Evolutionary conservation across 2,888 invertebrate genomes (phyloP).

Genomic region (Spodoptera littoralis): DNA sequence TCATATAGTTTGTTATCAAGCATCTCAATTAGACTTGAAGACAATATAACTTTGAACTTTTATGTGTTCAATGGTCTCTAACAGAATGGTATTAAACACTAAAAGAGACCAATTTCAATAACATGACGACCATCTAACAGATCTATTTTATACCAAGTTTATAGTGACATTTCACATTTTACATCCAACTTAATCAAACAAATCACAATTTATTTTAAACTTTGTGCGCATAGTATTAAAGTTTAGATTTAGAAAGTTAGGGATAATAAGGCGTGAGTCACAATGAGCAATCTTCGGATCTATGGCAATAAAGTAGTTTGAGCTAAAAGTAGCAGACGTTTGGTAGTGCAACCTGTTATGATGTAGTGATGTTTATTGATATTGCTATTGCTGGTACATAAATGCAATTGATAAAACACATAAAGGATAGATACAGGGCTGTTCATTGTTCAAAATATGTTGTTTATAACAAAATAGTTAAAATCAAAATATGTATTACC

Average conservation of each 20-base stretch:
- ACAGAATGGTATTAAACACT: slow-evolving; percentile 14
- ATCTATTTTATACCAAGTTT: slow-evolving; percentile 14
- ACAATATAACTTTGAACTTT: neutral
- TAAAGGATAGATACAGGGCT: slow-evolving; percentile 41
- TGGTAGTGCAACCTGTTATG: slow-evolving; percentile 49
- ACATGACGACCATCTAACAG: slow-evolving; percentile 25
- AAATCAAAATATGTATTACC: too few relatives aligned
- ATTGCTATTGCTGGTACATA: slow-evolving; percentile 52
- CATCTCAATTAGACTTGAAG: too few relatives aligned
- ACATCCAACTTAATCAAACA: slow-evolving; percentile 33
- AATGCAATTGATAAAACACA: slow-evolving; percentile 60
- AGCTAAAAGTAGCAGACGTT: slow-evolving; percentile 41
- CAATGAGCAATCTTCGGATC: slow-evolving; percentile 39
- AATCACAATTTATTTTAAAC: slow-evolving; percentile 9
- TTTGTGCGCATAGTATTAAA: slow-evolving; percentile 3
- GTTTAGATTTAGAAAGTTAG: slow-evolving; percentile 22
- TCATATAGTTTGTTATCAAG: too few relatives aligned
- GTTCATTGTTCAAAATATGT: neutral
- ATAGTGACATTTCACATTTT: slow-evolving; percentile 33
- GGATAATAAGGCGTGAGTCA: slow-evolving; percentile 43
- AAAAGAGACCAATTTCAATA: slow-evolving; percentile 30
- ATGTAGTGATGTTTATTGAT: slow-evolving; percentile 41
- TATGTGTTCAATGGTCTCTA: neutral
- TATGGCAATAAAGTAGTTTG: slow-evolving; percentile 42
- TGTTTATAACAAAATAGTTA: neutral